Base-by-base conservation (phyloP, 1,140 invertebrate genomes). In the Ruditapes philippinarum region DNA sequence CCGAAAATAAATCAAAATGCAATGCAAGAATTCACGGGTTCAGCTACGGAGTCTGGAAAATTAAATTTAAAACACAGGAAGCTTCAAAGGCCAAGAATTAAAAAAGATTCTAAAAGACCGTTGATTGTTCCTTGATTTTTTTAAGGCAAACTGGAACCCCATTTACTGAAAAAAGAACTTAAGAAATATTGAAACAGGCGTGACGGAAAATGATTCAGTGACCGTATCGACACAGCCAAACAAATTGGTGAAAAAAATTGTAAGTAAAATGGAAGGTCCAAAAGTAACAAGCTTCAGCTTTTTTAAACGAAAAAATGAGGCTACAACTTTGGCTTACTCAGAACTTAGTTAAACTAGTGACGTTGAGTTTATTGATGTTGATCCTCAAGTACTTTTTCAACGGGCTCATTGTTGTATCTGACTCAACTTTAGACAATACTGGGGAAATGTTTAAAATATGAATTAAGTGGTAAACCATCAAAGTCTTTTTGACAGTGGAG, bases 341-440 rank as follows among this genome's bases (percentile, higher is more conserved):
- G 62, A 76, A 62, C 17, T 70, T 68, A 79, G n/a, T 79, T 0
- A 89, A 82, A 49, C 74, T 31, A 51, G 38, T 74, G 82, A 82
- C 25, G 83, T 88, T 28, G n/a, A n/a, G n/a, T n/a, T n/a, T n/a
- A n/a, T n/a, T n/a, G n/a, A n/a, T n/a, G n/a, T n/a, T n/a, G n/a
- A 92, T 74, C 89, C 90, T 19, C 79, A 91, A 38, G 33, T 92
- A 17, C 73, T 93, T n/a, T 93, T 93, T 74, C n/a, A 84, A 92
- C 62, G 28, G 91, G 42, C 65, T 91, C 17, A 62, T 87, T 49
- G 76, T 9, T n/a, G n/a, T n/a, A n/a, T n/a, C n/a, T n/a, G n/a
- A n/a, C n/a, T n/a, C n/a, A n/a, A n/a, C n/a, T n/a, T 45, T 65
- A 1, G 54, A 85, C 12, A 40, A 86, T n/a, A 31, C 28, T 49